Base-by-base conservation (phyloP, 2,797 vertebrate species). In the Sebastes steindachneri region DNA sequence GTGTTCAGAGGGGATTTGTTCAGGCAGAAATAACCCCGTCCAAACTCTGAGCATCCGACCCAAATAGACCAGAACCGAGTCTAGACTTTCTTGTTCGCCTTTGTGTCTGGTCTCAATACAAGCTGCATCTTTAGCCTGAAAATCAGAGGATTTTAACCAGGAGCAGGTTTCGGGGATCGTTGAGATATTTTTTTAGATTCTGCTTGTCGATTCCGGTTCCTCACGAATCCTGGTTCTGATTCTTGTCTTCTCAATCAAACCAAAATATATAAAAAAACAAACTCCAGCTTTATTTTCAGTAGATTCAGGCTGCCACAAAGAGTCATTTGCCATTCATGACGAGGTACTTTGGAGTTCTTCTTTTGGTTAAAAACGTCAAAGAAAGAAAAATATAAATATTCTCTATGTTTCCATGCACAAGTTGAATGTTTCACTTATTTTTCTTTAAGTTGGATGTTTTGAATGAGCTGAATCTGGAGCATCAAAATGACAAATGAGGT, bases 401-500 rank as follows among this genome's bases (percentile, higher is more conserved):
- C 17, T n/a, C 8, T 17, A 5, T 60, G 54, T 70, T 79, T 73
- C 15, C n/a, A 55, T 71, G 25, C 66, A 28, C 8, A 37, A 5
- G 45, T 45, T 73, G 7, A 73, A 75, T n/a, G 59, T 14, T 67
- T 45, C 15, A 21, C 14, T n/a, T 37, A 3, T 28, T 51, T 41
- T 57, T 82, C 15, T 29, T 62, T 12, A 3, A 54, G 55, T 12
- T 63, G 33, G 41, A 62, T 6, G 26, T 37, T 54, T 64, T 60
- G 7, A 53, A 67, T 57, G 11, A 17, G 55, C 31, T 64, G 31
- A 73, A 35, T 69, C 41, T 57, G 25, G 12, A 69, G 29, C 15
- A 85, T 57, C 35, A 55, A 57, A 35, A 75, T 55, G 26, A 86
- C 8, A 15, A 54, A 59, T 17, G 17, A 23, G 19, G 71, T n/a